phyloP scores from a whole-genome alignment of 2,797 vertebrate species.

The Aldrovandia affinis region DNA sequence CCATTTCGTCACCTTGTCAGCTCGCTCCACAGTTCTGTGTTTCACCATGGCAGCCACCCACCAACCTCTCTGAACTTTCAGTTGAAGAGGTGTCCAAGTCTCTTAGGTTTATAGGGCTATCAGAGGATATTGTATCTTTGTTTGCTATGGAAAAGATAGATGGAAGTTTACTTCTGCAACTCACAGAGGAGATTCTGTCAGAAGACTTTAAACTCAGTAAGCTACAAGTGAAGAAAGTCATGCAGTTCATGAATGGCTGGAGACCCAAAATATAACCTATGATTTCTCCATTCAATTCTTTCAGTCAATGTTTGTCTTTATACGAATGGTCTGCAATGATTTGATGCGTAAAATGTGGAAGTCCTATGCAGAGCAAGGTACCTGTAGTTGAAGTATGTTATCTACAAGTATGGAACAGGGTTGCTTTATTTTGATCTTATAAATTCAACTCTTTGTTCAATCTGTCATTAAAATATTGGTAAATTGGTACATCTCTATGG shows the following conservation, averaged over 20 bases:
- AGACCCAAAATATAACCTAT: slow-evolving; percentile 87
- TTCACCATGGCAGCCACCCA: slow-evolving; percentile 85
- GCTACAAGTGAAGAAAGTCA: slow-evolving; percentile 95
- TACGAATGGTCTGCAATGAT: no score
- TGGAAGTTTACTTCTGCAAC: slow-evolving; percentile 91
- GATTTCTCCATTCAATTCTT: no score
- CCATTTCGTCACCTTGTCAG: slow-evolving; percentile 73
- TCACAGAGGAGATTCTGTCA: slow-evolving; percentile 92
- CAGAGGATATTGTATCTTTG: slow-evolving; percentile 85
- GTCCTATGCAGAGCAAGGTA: no score
- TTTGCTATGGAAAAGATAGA: slow-evolving; percentile 95
- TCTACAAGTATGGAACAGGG: no score
- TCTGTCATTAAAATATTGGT: no score
- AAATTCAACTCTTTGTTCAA: no score
- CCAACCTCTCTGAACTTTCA: slow-evolving; percentile 85
- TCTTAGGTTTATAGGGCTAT: slow-evolving; percentile 89
- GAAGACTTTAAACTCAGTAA: slow-evolving; percentile 97
- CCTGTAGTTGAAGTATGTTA: no score
- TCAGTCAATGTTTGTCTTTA: no score
- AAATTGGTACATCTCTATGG: no score
- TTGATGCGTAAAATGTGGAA: no score
- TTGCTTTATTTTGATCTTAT: no score
- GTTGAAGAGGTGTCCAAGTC: slow-evolving; percentile 94
- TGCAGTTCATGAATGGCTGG: slow-evolving; percentile 97
- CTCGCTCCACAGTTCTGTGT: slow-evolving; percentile 37